Evolutionary conservation across 2,797 vertebrate genomes (phyloP).

Genomic region (Tokudaia muenninki): DNA sequence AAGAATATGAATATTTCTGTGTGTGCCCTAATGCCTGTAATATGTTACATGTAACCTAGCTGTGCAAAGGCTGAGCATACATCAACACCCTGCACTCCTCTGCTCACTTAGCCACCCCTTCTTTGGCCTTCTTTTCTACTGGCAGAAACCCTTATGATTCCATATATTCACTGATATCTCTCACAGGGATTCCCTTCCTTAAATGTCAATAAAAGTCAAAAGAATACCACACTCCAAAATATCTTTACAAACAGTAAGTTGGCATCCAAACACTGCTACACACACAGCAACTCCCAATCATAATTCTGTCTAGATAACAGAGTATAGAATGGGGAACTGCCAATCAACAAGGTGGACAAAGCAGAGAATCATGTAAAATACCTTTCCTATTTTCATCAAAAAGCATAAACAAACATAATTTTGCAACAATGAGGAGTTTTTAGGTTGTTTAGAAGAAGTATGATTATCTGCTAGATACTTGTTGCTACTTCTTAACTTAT

Average conservation of each 20-base stretch:
- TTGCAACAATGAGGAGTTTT: not conserved
- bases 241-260: conserved; percentile 28
- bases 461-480: not conserved
- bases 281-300: conserved; percentile 34
- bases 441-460: conserved; percentile 43
- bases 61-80: not conserved
- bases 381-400: not conserved
- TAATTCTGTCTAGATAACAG: not conserved
- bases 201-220: conserved; percentile 22
- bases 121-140: not conserved
- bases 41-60: not conserved
- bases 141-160: conserved; percentile 29
- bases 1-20: conserved; percentile 49
- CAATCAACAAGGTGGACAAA: not conserved
- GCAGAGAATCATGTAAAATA: conserved; percentile 9
- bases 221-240: conserved; percentile 34
- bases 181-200: conserved; percentile 8
- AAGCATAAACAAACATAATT: conserved; percentile 32
- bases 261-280: not conserved
- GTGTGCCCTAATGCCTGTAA: not conserved
- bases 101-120: not conserved
- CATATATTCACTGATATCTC: not conserved
- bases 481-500: conserved; percentile 37
- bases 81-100: conserved; percentile 8
- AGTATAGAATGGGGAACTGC: not conserved